These are phyloP conservation scores for Rhea americana DNA, from an alignment of 2,113 vertebrate species.

Conservation along the genomic window DNA sequence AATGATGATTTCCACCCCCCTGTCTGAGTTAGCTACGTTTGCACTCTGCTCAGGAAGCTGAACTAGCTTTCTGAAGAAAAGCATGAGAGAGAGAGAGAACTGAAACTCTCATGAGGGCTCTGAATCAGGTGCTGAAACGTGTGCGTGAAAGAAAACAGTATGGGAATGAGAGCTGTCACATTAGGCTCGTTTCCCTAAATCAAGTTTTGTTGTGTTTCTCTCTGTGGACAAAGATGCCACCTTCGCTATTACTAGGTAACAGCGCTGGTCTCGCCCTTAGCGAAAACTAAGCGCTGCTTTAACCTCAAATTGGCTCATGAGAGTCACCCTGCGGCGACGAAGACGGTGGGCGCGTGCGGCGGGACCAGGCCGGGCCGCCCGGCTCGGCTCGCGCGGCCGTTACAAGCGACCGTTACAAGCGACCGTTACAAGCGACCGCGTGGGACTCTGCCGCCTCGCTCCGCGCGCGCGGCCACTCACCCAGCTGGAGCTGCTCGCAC, in stretches of 20 bases:
- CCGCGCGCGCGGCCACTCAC: conserved; percentile 68
- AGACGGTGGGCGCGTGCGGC: not conserved
- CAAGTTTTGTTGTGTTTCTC: not conserved
- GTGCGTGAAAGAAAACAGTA: not conserved
- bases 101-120: not conserved
- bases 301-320: not conserved
- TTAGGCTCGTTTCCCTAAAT: not conserved
- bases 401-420: no score
- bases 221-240: not conserved
- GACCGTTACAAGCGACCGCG: no score
- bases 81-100: not conserved
- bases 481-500: conserved; percentile 76
- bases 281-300: not conserved
- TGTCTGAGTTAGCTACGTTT: not conserved
- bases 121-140: not conserved
- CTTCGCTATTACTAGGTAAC: rapidly evolving
- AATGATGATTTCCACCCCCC: not conserved
- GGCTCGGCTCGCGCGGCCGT: no score
- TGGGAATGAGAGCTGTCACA: not conserved
- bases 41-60: not conserved
- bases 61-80: not conserved
- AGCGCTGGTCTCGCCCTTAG: not conserved
- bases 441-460: not conserved
- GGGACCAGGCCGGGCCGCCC: not conserved
- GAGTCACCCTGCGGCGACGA: not conserved